These are phyloP conservation scores for Drosophila biarmipes DNA, from an alignment of 1,140 invertebrate genomes.

Conservation along the genomic window DNA sequence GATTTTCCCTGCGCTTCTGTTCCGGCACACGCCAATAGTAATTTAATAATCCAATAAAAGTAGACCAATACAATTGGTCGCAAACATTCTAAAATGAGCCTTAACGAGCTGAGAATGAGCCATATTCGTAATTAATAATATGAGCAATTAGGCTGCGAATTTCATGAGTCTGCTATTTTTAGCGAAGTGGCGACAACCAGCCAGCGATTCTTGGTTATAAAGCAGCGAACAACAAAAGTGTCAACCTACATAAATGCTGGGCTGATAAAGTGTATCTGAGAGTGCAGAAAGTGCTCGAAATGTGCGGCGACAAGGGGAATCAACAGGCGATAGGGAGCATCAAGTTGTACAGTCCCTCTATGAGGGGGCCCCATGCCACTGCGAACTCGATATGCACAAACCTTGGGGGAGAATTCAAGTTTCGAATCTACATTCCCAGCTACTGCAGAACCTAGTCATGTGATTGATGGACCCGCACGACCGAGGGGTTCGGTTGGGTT, in stretches of 20 bases:
- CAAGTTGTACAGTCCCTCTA: constrained; percentile 11
- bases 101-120: constrained; percentile 26
- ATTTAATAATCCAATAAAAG: constrained; percentile 33
- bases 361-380: background rate
- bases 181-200: constrained; percentile 27
- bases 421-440: background rate
- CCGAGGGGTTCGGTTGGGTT: background rate
- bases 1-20: constrained; percentile 7
- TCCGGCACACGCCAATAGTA: constrained; percentile 34
- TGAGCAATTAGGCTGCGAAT: constrained; percentile 22
- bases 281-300: constrained; percentile 18
- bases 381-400: constrained; percentile 21
- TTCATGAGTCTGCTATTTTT: constrained; percentile 39
- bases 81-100: constrained; percentile 26
- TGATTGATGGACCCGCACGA: constrained; percentile 30
- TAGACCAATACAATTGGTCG: constrained; percentile 11
- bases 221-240: constrained; percentile 13
- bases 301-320: constrained; percentile 17
- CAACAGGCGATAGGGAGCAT: constrained; percentile 42
- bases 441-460: constrained; percentile 2
- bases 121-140: constrained; percentile 46
- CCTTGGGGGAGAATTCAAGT: background rate
- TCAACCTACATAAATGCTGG: constrained; percentile 12
- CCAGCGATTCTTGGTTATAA: constrained; percentile 22
- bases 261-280: constrained; percentile 38